phyloP scores from a whole-genome alignment of 2,797 vertebrate genomes.

The Anabas testudineus region DNA sequence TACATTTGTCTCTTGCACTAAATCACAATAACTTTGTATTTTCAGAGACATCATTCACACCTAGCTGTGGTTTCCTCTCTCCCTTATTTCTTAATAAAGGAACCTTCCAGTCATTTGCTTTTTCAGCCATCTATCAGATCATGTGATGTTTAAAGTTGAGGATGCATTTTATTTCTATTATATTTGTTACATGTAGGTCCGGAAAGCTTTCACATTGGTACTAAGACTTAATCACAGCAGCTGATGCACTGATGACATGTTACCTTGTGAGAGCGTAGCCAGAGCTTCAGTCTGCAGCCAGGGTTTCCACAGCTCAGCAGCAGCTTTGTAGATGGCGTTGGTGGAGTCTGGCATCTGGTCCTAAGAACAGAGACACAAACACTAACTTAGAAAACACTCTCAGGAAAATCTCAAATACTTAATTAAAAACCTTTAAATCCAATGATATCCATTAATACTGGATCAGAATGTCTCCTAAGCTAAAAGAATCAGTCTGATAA shows the following conservation, averaged over 20 bases:
- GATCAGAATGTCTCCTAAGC: no score
- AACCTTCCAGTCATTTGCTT: no score
- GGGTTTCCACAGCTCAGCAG: constrained; percentile 89
- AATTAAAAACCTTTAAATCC: no score
- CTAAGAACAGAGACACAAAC: constrained; percentile 69
- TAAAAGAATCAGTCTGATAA: no score
- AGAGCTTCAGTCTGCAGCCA: constrained; percentile 91
- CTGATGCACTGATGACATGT: not conserved
- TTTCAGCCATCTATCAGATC: no score
- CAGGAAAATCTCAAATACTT: not conserved
- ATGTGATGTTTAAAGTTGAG: no score
- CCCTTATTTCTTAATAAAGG: constrained; percentile 17
- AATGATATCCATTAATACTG: no score
- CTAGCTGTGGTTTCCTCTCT: constrained; percentile 3
- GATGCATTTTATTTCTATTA: no score
- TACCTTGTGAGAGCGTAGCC: constrained; percentile 90
- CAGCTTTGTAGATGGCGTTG: constrained; percentile 90
- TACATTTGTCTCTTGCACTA: no score
- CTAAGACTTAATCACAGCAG: not conserved
- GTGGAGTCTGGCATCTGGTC: constrained; percentile 89
- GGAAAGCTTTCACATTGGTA: no score
- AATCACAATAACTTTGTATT: no score
- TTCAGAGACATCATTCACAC: not conserved
- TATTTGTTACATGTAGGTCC: not conserved
- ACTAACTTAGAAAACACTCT: not conserved